These are phyloP conservation scores for Fregetta grallaria DNA, from an alignment of 2,113 vertebrate species.

Conservation along the genomic window DNA sequence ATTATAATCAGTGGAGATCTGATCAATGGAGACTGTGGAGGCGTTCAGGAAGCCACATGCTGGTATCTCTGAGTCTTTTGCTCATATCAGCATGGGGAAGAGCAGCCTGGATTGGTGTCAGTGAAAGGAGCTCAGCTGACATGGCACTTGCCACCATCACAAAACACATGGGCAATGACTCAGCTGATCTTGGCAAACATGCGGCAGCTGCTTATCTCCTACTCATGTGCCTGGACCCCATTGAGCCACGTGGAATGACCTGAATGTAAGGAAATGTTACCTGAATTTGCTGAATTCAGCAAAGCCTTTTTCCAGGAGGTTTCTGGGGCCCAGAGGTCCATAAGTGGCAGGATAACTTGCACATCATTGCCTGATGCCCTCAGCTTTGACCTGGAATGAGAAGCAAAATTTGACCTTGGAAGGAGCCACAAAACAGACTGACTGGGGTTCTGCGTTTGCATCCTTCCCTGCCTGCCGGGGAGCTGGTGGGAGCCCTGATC, in stretches of 20 bases:
- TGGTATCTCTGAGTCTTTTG: background rate
- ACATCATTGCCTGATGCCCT: background rate
- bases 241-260: accelerated
- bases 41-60: background rate
- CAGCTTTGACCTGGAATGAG: background rate
- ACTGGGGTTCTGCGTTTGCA: background rate
- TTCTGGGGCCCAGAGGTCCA: background rate
- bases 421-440: background rate
- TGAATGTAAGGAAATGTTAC: background rate
- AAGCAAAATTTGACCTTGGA: background rate
- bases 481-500: background rate
- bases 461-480: background rate
- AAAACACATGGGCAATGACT: background rate
- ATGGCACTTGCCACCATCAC: background rate
- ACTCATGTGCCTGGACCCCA: too few species aligned
- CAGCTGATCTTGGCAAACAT: background rate
- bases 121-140: background rate
- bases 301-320: background rate
- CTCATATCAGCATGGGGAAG: background rate
- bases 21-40: background rate
- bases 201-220: background rate
- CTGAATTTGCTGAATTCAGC: background rate
- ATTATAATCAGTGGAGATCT: background rate
- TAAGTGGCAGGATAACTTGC: background rate
- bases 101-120: background rate